These are phyloP conservation scores for Orthosia gracilis DNA, from an alignment of 2,888 invertebrate species.

Conservation along the genomic window DNA sequence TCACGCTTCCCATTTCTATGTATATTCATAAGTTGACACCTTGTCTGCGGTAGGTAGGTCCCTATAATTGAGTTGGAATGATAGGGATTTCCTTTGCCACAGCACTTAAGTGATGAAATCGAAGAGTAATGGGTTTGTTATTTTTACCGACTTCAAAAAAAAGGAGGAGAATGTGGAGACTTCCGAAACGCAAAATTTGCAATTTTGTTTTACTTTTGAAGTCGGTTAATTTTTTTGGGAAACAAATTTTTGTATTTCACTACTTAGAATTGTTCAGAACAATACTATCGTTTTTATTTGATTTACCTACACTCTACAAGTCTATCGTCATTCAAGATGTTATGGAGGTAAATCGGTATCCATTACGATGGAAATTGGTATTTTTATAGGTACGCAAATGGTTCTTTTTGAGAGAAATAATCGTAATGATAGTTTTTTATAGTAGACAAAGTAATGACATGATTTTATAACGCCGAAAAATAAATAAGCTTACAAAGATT, in stretches of 20 bases:
- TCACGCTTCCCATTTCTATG: conserved; percentile 59
- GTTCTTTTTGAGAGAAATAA: neutral
- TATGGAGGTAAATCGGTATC: neutral
- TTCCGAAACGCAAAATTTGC: too few species aligned
- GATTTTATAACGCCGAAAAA: conserved; percentile 26
- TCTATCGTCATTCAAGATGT: conserved; percentile 14
- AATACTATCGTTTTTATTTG: conserved; percentile 33
- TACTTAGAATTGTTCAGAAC: conserved; percentile 38
- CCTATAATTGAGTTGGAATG: conserved; percentile 54
- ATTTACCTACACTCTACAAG: conserved; percentile 13
- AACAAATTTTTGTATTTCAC: neutral
- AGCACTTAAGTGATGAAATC: conserved; percentile 43
- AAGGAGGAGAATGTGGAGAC: too few species aligned
- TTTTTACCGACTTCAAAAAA: too few species aligned
- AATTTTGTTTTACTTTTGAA: too few species aligned
- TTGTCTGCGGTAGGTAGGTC: conserved; percentile 66
- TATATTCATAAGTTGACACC: conserved; percentile 66
- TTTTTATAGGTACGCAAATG: neutral
- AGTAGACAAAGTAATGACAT: neutral
- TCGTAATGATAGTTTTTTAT: conserved; percentile 18
- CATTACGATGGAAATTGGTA: neutral
- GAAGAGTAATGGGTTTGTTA: conserved; percentile 22
- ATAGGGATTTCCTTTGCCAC: conserved; percentile 52
- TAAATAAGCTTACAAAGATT: conserved; percentile 15
- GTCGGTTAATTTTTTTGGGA: too few species aligned